Base-by-base conservation (phyloP, 2,888 invertebrate species). In the Taphrorychus bicolor region DNA sequence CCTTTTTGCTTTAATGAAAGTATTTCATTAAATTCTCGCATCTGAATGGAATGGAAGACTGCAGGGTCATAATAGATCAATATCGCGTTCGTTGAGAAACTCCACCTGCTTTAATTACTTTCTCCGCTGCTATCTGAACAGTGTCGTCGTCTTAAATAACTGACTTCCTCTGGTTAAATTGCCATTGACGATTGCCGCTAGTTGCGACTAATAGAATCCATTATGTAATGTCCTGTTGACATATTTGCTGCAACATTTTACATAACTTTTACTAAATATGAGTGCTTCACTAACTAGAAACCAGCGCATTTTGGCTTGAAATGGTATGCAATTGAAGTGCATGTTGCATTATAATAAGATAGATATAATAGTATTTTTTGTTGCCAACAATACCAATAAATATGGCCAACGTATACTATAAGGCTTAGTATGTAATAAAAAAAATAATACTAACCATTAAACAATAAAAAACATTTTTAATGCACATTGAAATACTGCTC, bases 211-310 rank as follows among this genome's bases (percentile, higher is more conserved):
- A 56, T 56, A 32, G 40, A 58, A 58, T 18, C 9, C 18, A 49
- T 59, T 59, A 48, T 49, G 19, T 49, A 59, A 58, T 42, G 17
- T 45, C 58, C 58, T 42, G 58, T 17, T 32, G 32, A 54, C 54
- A 23, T 32, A 21, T 54, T 54, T 51, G 16, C 32, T 51, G 45
- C 45, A 51, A 18, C 19, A 23, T 32, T 54, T 52, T 52, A 52
- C 52, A 52, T 52, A 52, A 51, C 18, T 51, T 16, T 14, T 45
- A 45, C 17, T 5, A n/a, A 16, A 45, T 45, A n/a, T 11, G 7
- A 22, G 11, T 51, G 2, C 51, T 51, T 19, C 22, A 51, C 5
- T 45, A 14, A 45, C 5, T n/a, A 45, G 14, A 45, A 45, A 45
- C 11, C 17, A 22, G 51, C 19, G 7, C 22, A 14, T 1, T 51